Percentiles rank a stretch among this genome's conserved stretches.
phyloP scores from a whole-genome alignment of 2,797 vertebrate species.

The Hemibagrus guttatus region DNA sequence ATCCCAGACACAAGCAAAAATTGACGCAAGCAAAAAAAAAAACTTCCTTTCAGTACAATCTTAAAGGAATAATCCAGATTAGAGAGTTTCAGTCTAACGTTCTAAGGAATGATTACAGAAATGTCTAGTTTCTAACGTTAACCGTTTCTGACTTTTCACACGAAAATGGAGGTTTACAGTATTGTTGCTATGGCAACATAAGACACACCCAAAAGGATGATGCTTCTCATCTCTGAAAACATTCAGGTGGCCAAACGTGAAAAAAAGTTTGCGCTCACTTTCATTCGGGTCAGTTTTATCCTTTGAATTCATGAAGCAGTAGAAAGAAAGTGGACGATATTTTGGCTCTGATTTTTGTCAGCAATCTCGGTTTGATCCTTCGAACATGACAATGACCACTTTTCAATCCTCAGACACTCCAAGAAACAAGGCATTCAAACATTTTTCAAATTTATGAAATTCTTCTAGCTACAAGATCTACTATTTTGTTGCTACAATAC shows the following conservation, averaged over 20 bases:
- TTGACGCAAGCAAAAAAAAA: background rate
- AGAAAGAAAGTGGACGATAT: background rate
- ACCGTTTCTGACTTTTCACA: background rate
- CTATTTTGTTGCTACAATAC: background rate
- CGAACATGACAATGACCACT: background rate
- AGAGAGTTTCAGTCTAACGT: background rate
- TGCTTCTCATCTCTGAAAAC: too few relatives aligned
- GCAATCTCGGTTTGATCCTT: too few relatives aligned
- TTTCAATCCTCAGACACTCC: background rate
- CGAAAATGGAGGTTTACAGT: too few relatives aligned
- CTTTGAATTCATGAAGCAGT: background rate
- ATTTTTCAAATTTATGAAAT: background rate
- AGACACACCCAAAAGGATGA: too few relatives aligned
- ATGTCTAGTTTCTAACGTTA: too few relatives aligned
- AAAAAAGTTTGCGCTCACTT: background rate
- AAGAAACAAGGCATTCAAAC: too few relatives aligned
- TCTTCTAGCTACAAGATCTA: background rate
- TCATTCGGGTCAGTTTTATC: background rate
- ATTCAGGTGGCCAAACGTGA: too few relatives aligned
- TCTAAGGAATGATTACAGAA: background rate
- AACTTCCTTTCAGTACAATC: background rate
- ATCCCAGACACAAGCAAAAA: background rate
- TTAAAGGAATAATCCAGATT: background rate
- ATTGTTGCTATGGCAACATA: too few relatives aligned
- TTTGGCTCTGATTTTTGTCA: background rate